Evolutionary conservation across 2,888 invertebrate species (phyloP).

Genomic region (Eledona agricola): DNA sequence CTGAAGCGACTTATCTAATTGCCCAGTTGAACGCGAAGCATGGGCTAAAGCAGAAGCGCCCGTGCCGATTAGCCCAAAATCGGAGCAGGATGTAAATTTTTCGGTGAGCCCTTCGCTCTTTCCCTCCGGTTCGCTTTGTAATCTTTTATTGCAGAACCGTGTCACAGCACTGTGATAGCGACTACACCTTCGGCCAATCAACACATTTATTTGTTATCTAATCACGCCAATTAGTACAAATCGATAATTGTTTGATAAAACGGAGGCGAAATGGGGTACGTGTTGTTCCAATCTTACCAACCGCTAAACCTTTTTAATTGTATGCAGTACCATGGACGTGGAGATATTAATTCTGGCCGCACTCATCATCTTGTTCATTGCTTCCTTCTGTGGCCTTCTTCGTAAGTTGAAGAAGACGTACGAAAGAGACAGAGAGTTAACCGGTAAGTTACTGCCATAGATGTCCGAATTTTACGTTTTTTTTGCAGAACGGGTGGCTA

Average conservation of each 20-base stretch:
- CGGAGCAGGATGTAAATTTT: no score
- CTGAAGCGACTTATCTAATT: constrained; percentile 12
- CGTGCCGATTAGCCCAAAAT: not conserved
- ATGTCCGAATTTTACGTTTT: constrained; percentile 4
- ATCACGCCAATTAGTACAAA: no score
- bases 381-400: constrained; percentile 54
- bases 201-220: no score
- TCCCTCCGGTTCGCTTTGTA: no score
- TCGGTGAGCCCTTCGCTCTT: no score
- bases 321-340: constrained; percentile 54
- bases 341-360: constrained; percentile 52
- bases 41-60: constrained; percentile 18
- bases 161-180: no score
- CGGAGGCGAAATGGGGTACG: no score
- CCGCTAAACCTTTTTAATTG: constrained; percentile 17
- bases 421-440: constrained; percentile 47
- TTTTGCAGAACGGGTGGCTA: constrained; percentile 24
- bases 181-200: no score
- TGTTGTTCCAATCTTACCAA: not conserved
- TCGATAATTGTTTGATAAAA: no score
- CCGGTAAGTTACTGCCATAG: constrained; percentile 42
- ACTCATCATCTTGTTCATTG: constrained; percentile 52
- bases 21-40: constrained; percentile 14
- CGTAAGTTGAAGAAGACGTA: constrained; percentile 54
- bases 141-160: no score